Base-by-base conservation (phyloP, 2,888 invertebrate genomes). In the Sinodicranocentrus sp. region DNA sequence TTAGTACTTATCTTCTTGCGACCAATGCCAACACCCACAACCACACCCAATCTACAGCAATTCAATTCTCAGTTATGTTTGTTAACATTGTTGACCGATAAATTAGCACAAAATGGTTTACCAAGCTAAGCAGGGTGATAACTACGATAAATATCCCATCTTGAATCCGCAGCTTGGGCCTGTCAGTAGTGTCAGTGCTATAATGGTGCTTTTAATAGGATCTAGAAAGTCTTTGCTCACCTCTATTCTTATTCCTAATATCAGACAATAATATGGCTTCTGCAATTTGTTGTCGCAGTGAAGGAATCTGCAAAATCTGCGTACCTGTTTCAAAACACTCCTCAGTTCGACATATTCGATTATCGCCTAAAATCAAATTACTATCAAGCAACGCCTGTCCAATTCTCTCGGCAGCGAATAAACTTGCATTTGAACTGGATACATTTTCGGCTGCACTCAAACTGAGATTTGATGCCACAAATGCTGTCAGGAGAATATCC, bases 241-340 rank as follows among this genome's bases (percentile, higher is more conserved):
- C 75, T 76, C 75, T 65, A 63, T 48, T 63, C 33, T 65, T 76
- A 33, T 76, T 76, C 65, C 65, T 76, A 76, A 65, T 48, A 65
- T 65, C 75, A 65, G 65, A 65, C 65, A 65, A 21, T 76, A 76
- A 65, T 44, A 76, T 63, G 65, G 75, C 65, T 17, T 76, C 75
- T 76, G 75, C 75, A 65, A 76, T 65, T 63, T 76, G 65, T 48
- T 65, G 75, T 76, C 75, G 63, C 75, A 65, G 52, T 65, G 75
- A 48, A 13, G 75, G 65, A 28, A 61, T n/a, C 43, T 59, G 44
- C 17, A 59, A 59, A 23, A 65, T 52, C 63, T 76, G 75, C 75
- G 48, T 76, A 76, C 75, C 75, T 76, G 75, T 65, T 48, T 76
- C 75, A 65, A 76, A 76, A 76, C 75, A 76, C 26, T 76, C 75